These are phyloP conservation scores for Anguilla pacifica DNA, from an alignment of 2,797 vertebrate genomes.

Conservation along the genomic window DNA sequence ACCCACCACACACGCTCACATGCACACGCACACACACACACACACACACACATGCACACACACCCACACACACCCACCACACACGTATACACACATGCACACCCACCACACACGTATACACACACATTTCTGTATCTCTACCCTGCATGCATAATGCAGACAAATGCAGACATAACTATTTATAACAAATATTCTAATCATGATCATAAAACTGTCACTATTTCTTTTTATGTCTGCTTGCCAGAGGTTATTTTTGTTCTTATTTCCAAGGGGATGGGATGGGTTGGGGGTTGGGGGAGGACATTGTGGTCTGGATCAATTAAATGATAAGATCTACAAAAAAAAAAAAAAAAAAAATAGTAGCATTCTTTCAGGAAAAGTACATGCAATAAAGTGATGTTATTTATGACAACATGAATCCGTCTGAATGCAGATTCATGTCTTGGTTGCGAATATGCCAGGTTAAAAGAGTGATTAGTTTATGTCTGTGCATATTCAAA, in stretches of 20 bases:
- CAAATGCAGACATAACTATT: background rate
- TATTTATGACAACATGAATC: background rate
- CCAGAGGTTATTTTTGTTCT: background rate
- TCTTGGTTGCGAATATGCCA: background rate
- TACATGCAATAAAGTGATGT: background rate
- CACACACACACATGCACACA: no score
- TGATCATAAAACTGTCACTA: background rate
- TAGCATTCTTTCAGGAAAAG: background rate
- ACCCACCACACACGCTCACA: no score
- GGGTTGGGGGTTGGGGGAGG: background rate
- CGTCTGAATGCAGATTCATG: background rate
- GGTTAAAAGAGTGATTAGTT: conserved; percentile 9
- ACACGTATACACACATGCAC: no score
- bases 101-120: conserved; percentile 26
- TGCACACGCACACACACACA: no score
- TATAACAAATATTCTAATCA: background rate
- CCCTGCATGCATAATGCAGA: conserved; percentile 24
- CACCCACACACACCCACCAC: no score
- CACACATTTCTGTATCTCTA: background rate
- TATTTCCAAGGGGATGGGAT: no score
- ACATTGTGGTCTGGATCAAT: background rate
- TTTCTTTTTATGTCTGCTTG: background rate
- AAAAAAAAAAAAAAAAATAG: background rate
- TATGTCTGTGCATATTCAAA: background rate
- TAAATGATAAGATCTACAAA: background rate